Base-by-base conservation (phyloP, 2,113 vertebrate genomes). In the Ammodytes dubius region DNA sequence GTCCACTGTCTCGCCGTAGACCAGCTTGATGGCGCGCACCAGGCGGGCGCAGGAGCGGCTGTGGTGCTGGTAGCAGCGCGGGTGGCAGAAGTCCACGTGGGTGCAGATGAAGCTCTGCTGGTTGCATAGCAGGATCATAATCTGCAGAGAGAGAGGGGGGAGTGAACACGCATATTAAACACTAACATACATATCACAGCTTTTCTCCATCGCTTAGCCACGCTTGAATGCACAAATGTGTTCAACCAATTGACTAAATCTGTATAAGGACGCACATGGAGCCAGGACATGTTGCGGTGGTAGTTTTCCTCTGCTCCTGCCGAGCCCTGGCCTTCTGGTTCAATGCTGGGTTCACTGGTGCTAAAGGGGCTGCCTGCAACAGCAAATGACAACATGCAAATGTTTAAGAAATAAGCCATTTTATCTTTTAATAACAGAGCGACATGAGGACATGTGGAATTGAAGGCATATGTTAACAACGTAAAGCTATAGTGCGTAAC, bases 51-150 rank as follows among this genome's bases (percentile, higher is more conserved):
- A 99, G 82, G 98, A 99, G 45, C 98, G 97, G 87, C 97, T 97
- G 91, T 99, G 98, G 70, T 98, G 97, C 85, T 98, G 97, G 94
- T 99, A 99, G 92, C 98, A 99, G 91, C 97, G 97, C 0, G 98
- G 97, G 84, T 99, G 98, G 82, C 98, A 99, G 93, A 97, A 99
- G 92, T 99, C 98, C 8, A 98, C 78, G 37, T 99, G 98, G 2
- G 96, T 97, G 45, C 98, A 99, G 90, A 99, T 99, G 93, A 99
- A 99, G 79, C 98, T 99, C 82, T 99, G 98, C 92, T 99, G 98
- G 93, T 99, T 99, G 95, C 98, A 99, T 59, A 99, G 87, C 2
- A 99, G 92, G 86, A 99, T 98, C 98, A 99, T 99, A 49, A 99
- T 97, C 98, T 99, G 64, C 17, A 3, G 50, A 87, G 92, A 74